Evolutionary conservation across 2,888 invertebrate genomes (phyloP).

Genomic region (Dolichomitus sp.): DNA sequence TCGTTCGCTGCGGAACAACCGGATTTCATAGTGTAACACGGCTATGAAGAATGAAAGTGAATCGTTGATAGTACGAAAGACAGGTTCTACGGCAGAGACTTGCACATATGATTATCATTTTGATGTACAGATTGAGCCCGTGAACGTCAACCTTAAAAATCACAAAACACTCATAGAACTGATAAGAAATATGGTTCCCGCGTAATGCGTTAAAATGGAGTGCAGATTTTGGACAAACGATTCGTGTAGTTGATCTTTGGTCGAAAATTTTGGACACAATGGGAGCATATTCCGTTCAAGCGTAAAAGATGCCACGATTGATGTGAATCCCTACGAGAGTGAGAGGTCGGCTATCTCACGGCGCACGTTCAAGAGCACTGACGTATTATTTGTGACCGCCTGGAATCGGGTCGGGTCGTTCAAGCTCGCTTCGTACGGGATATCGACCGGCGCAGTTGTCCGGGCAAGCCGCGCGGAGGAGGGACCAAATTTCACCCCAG

Average conservation of each 20-base stretch:
- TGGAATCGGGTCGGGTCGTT: conserved; percentile 73
- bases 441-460: conserved; percentile 71
- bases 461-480: conserved; percentile 57
- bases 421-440: conserved; percentile 68
- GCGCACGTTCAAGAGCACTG: conserved; percentile 67
- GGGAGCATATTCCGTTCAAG: not conserved
- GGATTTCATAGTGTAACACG: not conserved
- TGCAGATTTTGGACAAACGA: not conserved
- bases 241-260: not conserved
- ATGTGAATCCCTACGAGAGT: conserved; percentile 39
- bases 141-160: conserved; percentile 6
- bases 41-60: not conserved
- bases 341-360: conserved; percentile 62
- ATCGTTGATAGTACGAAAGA: not conserved
- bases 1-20: not conserved
- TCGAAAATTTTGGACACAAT: not conserved
- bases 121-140: not conserved
- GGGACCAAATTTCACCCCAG: conserved; percentile 64
- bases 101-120: not conserved
- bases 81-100: not conserved
- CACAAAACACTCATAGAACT: not conserved
- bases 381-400: conserved; percentile 69
- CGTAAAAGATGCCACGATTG: conserved; percentile 33
- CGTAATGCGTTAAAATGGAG: not conserved
- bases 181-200: not conserved